A percentile compares a stretch with the other conserved stretches of the same genome.
Evolutionary conservation across 1,140 invertebrate species (phyloP).

Genomic region (Zophobas morio): DNA sequence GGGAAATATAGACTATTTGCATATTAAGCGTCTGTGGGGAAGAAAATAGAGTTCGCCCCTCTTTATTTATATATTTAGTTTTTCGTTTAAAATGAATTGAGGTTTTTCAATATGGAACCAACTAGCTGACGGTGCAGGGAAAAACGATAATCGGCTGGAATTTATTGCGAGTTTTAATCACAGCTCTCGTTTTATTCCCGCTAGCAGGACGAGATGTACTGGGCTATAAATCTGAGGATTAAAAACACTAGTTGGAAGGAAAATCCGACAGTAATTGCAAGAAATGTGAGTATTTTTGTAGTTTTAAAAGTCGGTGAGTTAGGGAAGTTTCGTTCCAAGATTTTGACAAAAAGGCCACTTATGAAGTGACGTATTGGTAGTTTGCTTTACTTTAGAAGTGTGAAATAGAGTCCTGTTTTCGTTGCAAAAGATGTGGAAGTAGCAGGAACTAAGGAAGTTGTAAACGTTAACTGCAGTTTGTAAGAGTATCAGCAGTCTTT

Average conservation of each 20-base stretch:
- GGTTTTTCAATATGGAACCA: background rate
- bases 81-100: background rate
- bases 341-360: background rate
- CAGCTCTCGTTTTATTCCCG: background rate
- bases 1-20: constrained; percentile 45
- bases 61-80: constrained; percentile 34
- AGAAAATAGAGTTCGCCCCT: constrained; percentile 35
- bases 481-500: too few species aligned
- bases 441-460: too few species aligned
- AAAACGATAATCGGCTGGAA: background rate
- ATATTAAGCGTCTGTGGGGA: constrained; percentile 47
- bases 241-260: constrained; percentile 6
- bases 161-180: constrained; percentile 14
- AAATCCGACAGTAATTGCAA: constrained; percentile 8
- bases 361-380: background rate
- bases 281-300: background rate
- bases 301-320: background rate
- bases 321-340: background rate
- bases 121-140: background rate
- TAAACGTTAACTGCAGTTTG: too few species aligned
- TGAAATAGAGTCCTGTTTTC: too few species aligned
- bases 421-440: too few species aligned
- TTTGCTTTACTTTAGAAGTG: background rate
- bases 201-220: background rate
- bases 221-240: constrained; percentile 4